Base-by-base conservation (phyloP, 2,113 vertebrate genomes). In the Pangasianodon gigas region DNA sequence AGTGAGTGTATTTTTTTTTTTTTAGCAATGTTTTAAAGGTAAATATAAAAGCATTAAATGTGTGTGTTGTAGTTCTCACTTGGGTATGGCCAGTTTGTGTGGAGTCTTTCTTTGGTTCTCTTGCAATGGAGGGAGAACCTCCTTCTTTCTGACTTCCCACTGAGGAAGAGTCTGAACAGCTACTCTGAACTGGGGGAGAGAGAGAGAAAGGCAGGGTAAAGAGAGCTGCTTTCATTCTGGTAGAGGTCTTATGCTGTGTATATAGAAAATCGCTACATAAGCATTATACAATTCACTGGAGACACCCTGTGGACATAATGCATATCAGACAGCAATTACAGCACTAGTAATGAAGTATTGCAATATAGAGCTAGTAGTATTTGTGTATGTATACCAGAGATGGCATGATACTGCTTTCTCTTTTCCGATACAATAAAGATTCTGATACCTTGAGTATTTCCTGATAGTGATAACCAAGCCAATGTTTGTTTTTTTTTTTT, bases 21-120 rank as follows among this genome's bases (percentile, higher is more conserved):
- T 77, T 79, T 48, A 48, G 75, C 75, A 79, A 1, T 26, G 10
- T 77, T 77, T 48, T 26, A 56, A 56, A 75, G 24, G 16, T 41
- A 75, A 44, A 44, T 44, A 41, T 21, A 44, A 9, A 29, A 29
- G 21, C 41, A 79, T 48, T 5, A 48, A 80, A 51, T 8, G 44
- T 26, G 24, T 51, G 18, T 75, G 7, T 44, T 52, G 46, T 80
- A 51, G 48, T 44, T 24, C 88, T 81, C 44, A 92, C 92, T 90
- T 92, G 92, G 56, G 88, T 80, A n/a, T 80, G 84, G 32, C 82
- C 60, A 62, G 89, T 88, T 24, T 90, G 89, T 18, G 32, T 84
- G 0, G 44, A 75, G 56, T 69, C 87, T 58, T 94, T 95, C 93
- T 95, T 94, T 90, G 95, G 93, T 89, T 96, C 91, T 91, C 93